phyloP scores from a whole-genome alignment of 2,797 vertebrate genomes.

The Myripristis jacobus region DNA sequence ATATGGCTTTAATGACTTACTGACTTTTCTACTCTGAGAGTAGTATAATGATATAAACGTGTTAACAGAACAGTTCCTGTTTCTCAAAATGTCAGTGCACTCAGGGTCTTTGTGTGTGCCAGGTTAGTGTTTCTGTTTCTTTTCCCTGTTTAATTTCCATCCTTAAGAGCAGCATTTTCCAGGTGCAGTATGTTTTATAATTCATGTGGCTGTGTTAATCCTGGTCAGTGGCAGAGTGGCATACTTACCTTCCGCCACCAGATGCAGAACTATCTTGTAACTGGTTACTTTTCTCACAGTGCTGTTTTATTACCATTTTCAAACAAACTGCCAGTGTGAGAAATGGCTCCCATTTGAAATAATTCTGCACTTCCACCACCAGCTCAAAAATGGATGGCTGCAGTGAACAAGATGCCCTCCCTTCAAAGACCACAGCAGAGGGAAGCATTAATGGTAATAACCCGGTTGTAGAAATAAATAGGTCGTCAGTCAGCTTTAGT shows the following conservation, averaged over 20 bases:
- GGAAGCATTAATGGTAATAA: background rate
- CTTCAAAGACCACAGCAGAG: background rate
- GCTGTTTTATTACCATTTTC: too few relatives aligned
- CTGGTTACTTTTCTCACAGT: too few relatives aligned
- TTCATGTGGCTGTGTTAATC: background rate
- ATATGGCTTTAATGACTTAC: background rate
- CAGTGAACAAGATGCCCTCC: background rate
- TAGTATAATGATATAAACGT: background rate
- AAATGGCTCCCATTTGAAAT: background rate
- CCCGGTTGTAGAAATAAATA: background rate
- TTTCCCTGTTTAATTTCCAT: background rate
- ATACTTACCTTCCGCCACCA: background rate
- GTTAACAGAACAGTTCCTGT: background rate
- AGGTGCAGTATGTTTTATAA: background rate
- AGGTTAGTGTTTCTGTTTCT: background rate
- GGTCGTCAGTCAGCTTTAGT: background rate
- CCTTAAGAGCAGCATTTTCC: background rate
- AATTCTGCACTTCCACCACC: background rate
- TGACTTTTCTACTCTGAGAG: constrained; percentile 5
- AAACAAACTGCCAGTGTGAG: too few relatives aligned
- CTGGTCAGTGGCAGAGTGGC: background rate
- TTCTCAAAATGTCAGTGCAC: background rate
- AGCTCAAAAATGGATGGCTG: background rate
- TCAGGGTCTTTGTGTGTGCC: background rate
- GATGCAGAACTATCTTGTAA: background rate